phyloP scores from a whole-genome alignment of 2,797 vertebrate genomes.

The Xiphophorus birchmanni region DNA sequence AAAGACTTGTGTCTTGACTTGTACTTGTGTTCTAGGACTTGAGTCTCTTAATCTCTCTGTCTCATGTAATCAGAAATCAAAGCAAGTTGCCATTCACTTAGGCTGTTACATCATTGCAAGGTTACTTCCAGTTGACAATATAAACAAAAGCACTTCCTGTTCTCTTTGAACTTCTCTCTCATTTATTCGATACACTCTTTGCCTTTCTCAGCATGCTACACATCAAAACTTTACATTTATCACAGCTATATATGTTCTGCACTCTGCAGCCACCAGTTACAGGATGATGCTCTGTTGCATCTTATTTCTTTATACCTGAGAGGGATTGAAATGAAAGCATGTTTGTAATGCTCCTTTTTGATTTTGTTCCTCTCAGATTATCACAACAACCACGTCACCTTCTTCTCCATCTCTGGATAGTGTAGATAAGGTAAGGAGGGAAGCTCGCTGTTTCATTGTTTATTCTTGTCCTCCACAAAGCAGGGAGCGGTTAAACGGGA shows the following conservation, averaged over 20 bases:
- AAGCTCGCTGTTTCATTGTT: background rate
- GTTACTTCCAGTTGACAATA: background rate
- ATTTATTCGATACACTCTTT: background rate
- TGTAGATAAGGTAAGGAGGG: constrained; percentile 34
- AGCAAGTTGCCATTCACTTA: background rate
- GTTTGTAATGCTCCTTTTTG: background rate
- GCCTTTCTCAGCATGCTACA: background rate
- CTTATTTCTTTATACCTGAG: background rate
- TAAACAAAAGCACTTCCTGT: background rate
- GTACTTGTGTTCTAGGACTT: background rate
- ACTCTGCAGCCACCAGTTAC: background rate
- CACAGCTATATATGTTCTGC: background rate
- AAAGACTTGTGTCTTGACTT: background rate
- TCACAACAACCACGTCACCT: constrained; percentile 24
- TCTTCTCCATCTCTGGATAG: background rate
- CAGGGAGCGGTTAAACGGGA: background rate
- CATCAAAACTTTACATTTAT: background rate
- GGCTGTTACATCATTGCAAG: background rate
- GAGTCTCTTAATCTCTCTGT: background rate
- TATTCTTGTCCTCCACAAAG: background rate
- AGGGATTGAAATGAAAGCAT: background rate
- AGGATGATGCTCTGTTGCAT: background rate
- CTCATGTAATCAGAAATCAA: background rate
- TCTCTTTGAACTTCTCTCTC: background rate
- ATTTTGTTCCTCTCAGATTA: constrained; percentile 11